These are phyloP conservation scores for Stomorhina lunata DNA, from an alignment of 2,888 invertebrate genomes.

Conservation along the genomic window DNA sequence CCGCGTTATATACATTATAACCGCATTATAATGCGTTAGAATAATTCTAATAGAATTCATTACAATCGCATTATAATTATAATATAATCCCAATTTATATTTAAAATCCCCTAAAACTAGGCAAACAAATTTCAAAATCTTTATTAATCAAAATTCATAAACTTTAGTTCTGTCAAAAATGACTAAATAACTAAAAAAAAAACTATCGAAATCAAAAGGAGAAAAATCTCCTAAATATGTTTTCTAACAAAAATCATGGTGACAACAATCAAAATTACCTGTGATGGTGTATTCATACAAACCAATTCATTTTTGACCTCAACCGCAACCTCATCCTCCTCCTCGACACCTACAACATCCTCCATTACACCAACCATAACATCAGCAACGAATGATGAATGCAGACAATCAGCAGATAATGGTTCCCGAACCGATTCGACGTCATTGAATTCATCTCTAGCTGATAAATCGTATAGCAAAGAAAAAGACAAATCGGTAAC, in stretches of 20 bases:
- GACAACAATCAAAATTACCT: constrained; percentile 80
- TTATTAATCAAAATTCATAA: neutral
- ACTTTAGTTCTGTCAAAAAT: neutral
- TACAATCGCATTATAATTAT: too few species aligned
- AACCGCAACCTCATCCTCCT: too few species aligned
- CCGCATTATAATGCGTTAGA: too few species aligned
- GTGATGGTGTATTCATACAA: constrained; percentile 80
- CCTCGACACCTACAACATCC: constrained; percentile 54
- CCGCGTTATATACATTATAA: too few species aligned
- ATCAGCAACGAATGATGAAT: neutral
- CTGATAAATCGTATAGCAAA: constrained; percentile 44
- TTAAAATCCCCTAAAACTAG: neutral
- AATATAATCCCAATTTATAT: too few species aligned
- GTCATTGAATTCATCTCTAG: constrained; percentile 10
- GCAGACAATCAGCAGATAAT: constrained; percentile 35
- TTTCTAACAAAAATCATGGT: constrained; percentile 74
- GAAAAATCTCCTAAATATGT: constrained; percentile 56
- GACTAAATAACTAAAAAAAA: neutral
- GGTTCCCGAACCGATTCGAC: constrained; percentile 49
- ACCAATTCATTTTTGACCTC: constrained; percentile 77
- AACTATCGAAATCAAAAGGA: neutral
- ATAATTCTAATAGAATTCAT: too few species aligned
- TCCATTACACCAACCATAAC: constrained; percentile 41
- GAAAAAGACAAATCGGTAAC: constrained; percentile 53
- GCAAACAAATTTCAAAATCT: constrained; percentile 15